phyloP scores from a whole-genome alignment of 2,113 vertebrate species.

The Gobio gobio region DNA sequence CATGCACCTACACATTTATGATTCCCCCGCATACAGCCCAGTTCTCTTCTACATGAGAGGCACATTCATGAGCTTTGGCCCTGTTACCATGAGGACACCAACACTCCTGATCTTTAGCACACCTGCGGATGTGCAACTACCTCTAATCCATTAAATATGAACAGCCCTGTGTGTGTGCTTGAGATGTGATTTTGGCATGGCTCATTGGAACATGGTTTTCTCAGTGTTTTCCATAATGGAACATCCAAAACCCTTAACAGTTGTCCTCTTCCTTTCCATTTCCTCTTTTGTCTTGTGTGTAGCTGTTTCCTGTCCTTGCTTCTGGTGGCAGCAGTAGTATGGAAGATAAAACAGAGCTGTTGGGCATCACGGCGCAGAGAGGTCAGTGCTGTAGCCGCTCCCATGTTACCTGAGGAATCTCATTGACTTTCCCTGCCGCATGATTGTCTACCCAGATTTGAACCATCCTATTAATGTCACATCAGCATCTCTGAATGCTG shows the following conservation, averaged over 20 bases:
- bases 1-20: neutral
- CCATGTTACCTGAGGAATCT: neutral
- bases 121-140: neutral
- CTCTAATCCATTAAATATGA: conserved; percentile 24
- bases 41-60: neutral
- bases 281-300: conserved; percentile 46
- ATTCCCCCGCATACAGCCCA: neutral
- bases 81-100: neutral
- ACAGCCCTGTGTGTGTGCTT: neutral
- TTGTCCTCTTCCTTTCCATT: neutral
- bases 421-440: neutral
- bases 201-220: neutral
- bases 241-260: neutral
- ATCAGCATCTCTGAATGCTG: neutral
- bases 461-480: conserved; percentile 1
- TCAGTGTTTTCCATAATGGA: neutral
- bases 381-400: conserved; percentile 69
- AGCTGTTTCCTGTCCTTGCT: conserved; percentile 91
- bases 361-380: conserved; percentile 89
- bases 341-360: conserved; percentile 93
- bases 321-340: conserved; percentile 89
- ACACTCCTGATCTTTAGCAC: conserved; percentile 19
- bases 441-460: neutral
- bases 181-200: neutral
- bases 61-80: conserved; percentile 13